These are phyloP conservation scores for Heterodera schachtii DNA, from an alignment of 1,140 invertebrate genomes.

Conservation along the genomic window DNA sequence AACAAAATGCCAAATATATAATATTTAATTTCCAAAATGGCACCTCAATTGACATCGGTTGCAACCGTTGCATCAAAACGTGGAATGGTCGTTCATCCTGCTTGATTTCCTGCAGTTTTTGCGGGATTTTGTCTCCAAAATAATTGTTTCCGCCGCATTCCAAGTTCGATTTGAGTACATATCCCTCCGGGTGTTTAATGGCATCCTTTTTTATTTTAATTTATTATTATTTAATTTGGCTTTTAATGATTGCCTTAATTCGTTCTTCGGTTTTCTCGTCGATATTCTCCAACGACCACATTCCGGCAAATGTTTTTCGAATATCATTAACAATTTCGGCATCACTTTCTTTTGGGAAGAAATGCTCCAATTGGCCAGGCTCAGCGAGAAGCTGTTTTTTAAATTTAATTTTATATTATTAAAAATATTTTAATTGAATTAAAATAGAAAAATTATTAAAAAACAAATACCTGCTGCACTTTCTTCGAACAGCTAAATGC, in stretches of 20 bases:
- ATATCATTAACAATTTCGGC: slow-evolving; percentile 69
- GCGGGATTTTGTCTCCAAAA: slow-evolving; percentile 79
- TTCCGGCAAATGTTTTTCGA: slow-evolving; percentile 81
- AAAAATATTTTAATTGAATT: too few species aligned
- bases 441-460: too few species aligned
- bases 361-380: slow-evolving; percentile 76
- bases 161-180: slow-evolving; percentile 92
- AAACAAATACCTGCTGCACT: slow-evolving; percentile 66
- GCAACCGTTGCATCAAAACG: slow-evolving; percentile 83
- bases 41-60: slow-evolving; percentile 55
- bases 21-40: background rate
- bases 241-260: slow-evolving; percentile 28
- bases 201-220: slow-evolving; percentile 72
- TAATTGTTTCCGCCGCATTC: slow-evolving; percentile 82
- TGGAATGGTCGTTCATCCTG: slow-evolving; percentile 78
- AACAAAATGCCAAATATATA: background rate
- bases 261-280: slow-evolving; percentile 47
- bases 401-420: too few species aligned
- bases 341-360: slow-evolving; percentile 66
- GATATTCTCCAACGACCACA: slow-evolving; percentile 79
- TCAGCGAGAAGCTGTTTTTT: slow-evolving; percentile 56
- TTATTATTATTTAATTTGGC: too few species aligned
- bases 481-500: slow-evolving; percentile 73
- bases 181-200: slow-evolving; percentile 78
- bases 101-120: slow-evolving; percentile 73